Conservation (phyloP, 64 coral and sea anemone species). For the Cladopsammia gracilis region DNA sequence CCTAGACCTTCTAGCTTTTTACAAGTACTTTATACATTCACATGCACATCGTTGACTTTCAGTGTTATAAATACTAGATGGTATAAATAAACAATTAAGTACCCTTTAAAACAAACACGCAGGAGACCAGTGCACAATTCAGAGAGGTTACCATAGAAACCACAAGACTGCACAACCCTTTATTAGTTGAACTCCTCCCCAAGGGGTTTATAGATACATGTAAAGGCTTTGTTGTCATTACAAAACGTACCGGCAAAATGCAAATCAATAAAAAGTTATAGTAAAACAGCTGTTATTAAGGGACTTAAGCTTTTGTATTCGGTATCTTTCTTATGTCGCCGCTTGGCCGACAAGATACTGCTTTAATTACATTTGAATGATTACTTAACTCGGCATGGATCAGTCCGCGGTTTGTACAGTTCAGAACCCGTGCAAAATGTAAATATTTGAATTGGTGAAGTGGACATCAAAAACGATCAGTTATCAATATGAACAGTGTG, state of each 20-base stretch:
- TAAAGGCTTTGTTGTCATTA: not conserved
- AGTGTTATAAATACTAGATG: not conserved
- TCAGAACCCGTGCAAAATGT: not conserved
- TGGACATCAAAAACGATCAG: not conserved
- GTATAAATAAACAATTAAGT: not conserved
- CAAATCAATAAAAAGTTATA: constrained; percentile 12
- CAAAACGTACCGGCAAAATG: not conserved
- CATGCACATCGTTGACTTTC: too few species aligned
- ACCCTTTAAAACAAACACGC: not conserved
- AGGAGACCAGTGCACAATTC: not conserved
- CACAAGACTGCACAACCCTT: not conserved
- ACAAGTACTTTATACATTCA: too few species aligned
- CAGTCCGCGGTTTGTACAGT: not conserved
- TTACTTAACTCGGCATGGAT: not conserved
- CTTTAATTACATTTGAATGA: constrained; percentile 29
- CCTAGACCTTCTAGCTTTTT: too few species aligned
- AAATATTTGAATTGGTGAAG: constrained; percentile 10
- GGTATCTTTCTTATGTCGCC: not conserved
- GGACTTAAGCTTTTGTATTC: constrained; percentile 14
- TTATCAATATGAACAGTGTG: not conserved
- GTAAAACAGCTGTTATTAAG: not conserved
- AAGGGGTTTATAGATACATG: not conserved
- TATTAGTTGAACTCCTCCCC: not conserved
- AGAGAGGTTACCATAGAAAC: constrained; percentile 14
- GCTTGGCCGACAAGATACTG: not conserved